Evolutionary conservation across 2,113 vertebrate genomes (phyloP).

Genomic region (Ursus arctos): DNA sequence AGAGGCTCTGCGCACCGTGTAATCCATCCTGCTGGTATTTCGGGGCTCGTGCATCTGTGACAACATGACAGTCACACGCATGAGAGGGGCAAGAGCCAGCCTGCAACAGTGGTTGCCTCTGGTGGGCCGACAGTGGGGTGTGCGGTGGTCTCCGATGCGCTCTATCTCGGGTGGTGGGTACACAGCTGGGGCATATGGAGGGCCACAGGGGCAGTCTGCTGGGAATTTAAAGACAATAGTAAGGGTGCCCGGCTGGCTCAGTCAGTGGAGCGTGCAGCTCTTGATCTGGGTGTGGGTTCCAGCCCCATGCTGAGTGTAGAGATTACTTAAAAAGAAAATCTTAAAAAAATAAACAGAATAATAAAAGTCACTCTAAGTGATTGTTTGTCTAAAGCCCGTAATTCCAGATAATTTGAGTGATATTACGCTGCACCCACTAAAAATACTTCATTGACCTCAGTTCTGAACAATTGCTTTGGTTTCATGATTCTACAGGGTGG

Average conservation of each 20-base stretch:
- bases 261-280: background rate
- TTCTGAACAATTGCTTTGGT: background rate
- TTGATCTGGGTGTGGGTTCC: background rate
- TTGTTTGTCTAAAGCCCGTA: background rate
- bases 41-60: background rate
- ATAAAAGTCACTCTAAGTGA: background rate
- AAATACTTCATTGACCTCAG: background rate
- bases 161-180: background rate
- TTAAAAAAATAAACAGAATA: background rate
- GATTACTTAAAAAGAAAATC: background rate
- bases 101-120: too few species aligned
- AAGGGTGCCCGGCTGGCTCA: background rate
- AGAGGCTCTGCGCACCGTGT: too few species aligned
- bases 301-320: background rate
- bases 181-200: too few species aligned
- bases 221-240: background rate
- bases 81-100: rapidly evolving
- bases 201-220: background rate
- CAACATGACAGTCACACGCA: background rate
- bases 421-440: too few species aligned
- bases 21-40: rapidly evolving
- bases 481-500: background rate
- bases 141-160: rapidly evolving
- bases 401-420: background rate
- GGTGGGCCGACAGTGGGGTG: background rate